Percentiles rank a stretch among this genome's conserved stretches.
Conservation (phyloP, 2,113 vertebrate genomes). For the Tragelaphus buxtoni region DNA sequence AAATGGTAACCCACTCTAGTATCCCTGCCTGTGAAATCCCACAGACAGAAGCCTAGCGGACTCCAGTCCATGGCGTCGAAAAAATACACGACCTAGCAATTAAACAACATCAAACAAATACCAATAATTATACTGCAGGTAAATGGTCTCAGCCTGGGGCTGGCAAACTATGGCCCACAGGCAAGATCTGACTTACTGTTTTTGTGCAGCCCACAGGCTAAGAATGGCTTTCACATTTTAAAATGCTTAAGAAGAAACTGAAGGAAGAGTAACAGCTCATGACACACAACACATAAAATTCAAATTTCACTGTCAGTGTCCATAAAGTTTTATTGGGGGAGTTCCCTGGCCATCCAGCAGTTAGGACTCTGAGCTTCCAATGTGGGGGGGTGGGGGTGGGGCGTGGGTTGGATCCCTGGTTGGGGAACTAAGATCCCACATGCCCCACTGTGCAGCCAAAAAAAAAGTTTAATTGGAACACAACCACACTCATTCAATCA, state of each 20-base stretch:
- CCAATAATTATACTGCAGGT: background rate
- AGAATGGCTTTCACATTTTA: background rate
- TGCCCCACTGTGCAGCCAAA: background rate
- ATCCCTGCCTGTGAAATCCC: background rate
- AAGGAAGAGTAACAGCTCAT: background rate
- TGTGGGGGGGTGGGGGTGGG: accelerated
- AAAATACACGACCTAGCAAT: background rate
- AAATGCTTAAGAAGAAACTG: background rate
- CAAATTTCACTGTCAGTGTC: background rate
- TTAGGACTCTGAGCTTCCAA: background rate
- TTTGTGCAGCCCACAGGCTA: background rate
- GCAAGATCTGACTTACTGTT: background rate
- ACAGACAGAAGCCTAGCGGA: background rate
- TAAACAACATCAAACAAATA: background rate
- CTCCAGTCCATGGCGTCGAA: background rate
- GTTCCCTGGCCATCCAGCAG: background rate
- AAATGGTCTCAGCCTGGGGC: background rate
- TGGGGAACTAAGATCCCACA: background rate
- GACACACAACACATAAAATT: background rate
- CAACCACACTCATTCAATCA: background rate
- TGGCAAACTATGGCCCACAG: background rate
- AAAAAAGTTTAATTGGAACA: background rate
- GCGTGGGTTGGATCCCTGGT: background rate
- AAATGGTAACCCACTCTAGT: background rate
- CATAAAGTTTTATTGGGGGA: background rate